Percentiles rank a stretch among this genome's conserved stretches.
Evolutionary conservation across 1,140 invertebrate species (phyloP).

Genomic region (Drosophila arawakana): DNA sequence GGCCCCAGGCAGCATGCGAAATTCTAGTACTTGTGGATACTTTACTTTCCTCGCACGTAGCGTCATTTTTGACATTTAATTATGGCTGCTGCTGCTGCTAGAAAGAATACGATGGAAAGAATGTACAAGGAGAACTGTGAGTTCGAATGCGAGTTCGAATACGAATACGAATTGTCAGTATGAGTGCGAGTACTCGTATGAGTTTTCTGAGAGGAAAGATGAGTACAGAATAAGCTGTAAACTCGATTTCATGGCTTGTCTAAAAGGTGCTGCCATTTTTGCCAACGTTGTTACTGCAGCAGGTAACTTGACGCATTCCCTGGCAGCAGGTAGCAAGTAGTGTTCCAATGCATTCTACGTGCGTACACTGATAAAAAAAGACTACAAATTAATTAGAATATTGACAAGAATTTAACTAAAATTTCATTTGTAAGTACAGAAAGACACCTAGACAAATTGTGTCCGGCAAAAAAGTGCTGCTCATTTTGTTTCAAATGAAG

Average conservation of each 20-base stretch:
- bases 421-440: no score
- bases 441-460: no score
- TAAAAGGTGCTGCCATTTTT: slow-evolving; percentile 70
- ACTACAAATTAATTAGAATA: no score
- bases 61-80: slow-evolving; percentile 83
- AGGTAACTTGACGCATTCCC: slow-evolving; percentile 52
- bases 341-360: slow-evolving; percentile 65
- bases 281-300: slow-evolving; percentile 26
- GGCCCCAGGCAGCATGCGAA: slow-evolving; percentile 19
- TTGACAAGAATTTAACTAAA: no score
- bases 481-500: no score
- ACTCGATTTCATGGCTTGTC: slow-evolving; percentile 69
- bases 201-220: slow-evolving; percentile 11
- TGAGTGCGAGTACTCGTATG: slow-evolving; percentile 1
- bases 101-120: slow-evolving; percentile 29
- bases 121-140: not conserved
- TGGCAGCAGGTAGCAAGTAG: slow-evolving; percentile 4
- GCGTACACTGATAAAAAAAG: slow-evolving; percentile 34
- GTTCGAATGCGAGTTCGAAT: no score
- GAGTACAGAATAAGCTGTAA: slow-evolving; percentile 56
- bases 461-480: no score
- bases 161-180: no score
- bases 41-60: slow-evolving; percentile 73
- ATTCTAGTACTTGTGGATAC: slow-evolving; percentile 18
- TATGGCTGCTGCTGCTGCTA: slow-evolving; percentile 50